Evolutionary conservation across 2,888 invertebrate genomes (phyloP), one percentile per base, ranked within the genome.

Genomic region (Ormyrus thymus): DNA sequence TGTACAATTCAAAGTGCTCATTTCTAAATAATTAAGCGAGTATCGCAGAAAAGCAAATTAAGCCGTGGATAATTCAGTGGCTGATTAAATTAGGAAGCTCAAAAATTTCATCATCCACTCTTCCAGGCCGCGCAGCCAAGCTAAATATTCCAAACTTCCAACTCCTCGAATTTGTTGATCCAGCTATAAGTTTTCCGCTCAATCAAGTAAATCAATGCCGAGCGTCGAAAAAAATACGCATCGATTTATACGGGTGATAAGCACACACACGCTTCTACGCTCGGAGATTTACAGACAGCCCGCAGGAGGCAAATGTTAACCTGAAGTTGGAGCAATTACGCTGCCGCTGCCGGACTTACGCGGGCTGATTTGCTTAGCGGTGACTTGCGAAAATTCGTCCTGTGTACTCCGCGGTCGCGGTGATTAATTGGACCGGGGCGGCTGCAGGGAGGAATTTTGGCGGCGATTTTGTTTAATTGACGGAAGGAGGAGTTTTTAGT

Each of bases 211-310:
- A 61, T 61, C 43, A n/a, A 61, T 61, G 5, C 15, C 7, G 29
- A 61, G n/a, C n/a, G 43, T 5, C 45, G 13, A 61, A 45, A 3
- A 4, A 29, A 29, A 56, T 56, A 56, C 7, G 1, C 56, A 56
- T n/a, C 9, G 7, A 29, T 10, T 4, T 51, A 51, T 10, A 51
- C 51, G 10, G 9, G 10, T 55, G 13, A 8, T 6, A 8, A 58
- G 29, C 15, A n/a, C 46, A 7, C 46, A n/a, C 13, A 11, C 64
- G 64, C 64, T 1, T 13, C 29, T 29, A 0, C 45, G 11, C 9
- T 77, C 71, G 76, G 71, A 70, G 71, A 77, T 77, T 77, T 69
- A 71, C 65, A 59, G 69, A 15, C n/a, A n/a, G 59, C 76, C 69
- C 76, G 69, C 46, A 68, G 55, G 1, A 7, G 55, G 58, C 74